phyloP scores from a whole-genome alignment of 2,888 invertebrate genomes.

The Carpatolechia fugitivella region DNA sequence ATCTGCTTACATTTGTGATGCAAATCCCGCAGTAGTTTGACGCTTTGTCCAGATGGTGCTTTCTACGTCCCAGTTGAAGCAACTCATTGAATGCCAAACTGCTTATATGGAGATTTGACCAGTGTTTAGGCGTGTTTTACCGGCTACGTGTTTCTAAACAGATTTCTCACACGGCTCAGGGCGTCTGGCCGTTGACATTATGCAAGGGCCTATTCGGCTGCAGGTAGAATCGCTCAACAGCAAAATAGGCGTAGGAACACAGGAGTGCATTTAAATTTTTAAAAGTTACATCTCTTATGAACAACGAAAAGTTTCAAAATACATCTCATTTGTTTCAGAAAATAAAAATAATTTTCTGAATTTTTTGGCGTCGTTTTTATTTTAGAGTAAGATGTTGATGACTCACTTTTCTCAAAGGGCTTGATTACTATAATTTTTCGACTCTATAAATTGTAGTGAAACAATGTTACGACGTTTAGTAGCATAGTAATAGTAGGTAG shows the following conservation, averaged over 20 bases:
- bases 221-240: no score
- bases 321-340: no score
- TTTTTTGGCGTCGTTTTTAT: no score
- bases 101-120: constrained; percentile 5
- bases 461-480: neutral
- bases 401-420: no score
- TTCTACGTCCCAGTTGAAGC: constrained; percentile 12
- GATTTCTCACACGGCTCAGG: neutral
- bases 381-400: no score
- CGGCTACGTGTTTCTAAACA: neutral
- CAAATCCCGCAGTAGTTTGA: constrained; percentile 65
- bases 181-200: neutral
- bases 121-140: constrained; percentile 3
- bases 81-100: constrained; percentile 7
- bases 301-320: no score
- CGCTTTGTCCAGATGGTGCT: constrained; percentile 54
- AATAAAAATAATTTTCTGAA: no score
- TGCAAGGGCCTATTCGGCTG: neutral
- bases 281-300: no score
- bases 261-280: no score
- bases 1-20: constrained; percentile 48
- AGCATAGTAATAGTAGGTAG: no score
- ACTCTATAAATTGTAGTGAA: neutral
- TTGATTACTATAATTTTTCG: no score
- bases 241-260: no score